phyloP scores from a whole-genome alignment of 2,888 invertebrate species.

The Cryptocheilus praepositus region DNA sequence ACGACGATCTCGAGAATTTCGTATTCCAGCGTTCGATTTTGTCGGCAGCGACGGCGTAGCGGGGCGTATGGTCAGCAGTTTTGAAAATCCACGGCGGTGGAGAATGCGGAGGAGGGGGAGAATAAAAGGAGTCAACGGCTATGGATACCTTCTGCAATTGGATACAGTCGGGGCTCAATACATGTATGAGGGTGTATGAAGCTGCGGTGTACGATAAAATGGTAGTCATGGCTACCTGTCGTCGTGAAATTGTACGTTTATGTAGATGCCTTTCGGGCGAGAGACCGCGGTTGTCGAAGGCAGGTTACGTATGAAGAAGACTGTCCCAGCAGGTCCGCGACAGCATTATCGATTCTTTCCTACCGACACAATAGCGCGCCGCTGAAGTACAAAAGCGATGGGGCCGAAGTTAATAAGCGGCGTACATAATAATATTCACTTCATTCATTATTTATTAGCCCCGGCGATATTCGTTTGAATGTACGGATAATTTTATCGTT shows the following conservation, averaged over 20 bases:
- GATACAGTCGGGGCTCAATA: too few relatives aligned
- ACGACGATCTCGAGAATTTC: too few relatives aligned
- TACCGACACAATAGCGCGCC: slow-evolving; percentile 5
- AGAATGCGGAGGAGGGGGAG: slow-evolving; percentile 14
- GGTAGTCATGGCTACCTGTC: slow-evolving; percentile 42
- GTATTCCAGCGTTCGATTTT: background rate
- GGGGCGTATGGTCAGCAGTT: too few relatives aligned
- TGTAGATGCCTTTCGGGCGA: slow-evolving; percentile 43
- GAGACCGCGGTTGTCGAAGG: too few relatives aligned
- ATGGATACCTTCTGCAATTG: slow-evolving; percentile 17
- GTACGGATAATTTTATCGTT: too few relatives aligned
- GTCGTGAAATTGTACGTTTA: slow-evolving; percentile 53
- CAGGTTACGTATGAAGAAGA: too few relatives aligned
- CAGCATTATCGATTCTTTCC: slow-evolving; percentile 32
- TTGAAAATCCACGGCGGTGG: slow-evolving; percentile 26
- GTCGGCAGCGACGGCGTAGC: background rate
- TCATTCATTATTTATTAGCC: background rate
- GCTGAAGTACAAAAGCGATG: slow-evolving; percentile 3
- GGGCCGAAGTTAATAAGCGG: too few relatives aligned
- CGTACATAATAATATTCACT: slow-evolving; percentile 1
- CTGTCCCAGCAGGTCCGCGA: background rate
- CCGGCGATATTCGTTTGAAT: too few relatives aligned
- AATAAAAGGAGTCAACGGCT: slow-evolving; percentile 27
- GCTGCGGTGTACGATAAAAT: background rate
- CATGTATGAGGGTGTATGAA: too few relatives aligned